Percentiles rank a stretch among this genome's conserved stretches.
phyloP scores from a whole-genome alignment of 2,888 invertebrate genomes.

The Cephus sareptanus region DNA sequence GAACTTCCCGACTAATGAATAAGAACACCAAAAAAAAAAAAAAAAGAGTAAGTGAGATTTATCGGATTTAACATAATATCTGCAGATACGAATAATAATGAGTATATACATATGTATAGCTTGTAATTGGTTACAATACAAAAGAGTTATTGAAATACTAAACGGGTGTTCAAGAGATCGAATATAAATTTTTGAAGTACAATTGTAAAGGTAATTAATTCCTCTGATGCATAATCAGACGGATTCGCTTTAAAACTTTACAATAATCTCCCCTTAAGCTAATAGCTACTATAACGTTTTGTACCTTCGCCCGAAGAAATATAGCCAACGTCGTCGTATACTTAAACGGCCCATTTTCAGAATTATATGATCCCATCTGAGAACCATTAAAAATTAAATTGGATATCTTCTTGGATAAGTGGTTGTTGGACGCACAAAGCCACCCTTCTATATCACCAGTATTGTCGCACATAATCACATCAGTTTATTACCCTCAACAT shows the following conservation, averaged over 20 bases:
- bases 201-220: background rate
- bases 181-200: background rate
- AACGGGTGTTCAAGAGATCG: background rate
- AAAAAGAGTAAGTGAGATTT: background rate
- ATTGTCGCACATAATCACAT: background rate
- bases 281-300: background rate
- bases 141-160: background rate
- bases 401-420: constrained; percentile 35
- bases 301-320: background rate
- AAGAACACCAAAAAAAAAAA: background rate
- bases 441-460: background rate
- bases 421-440: constrained; percentile 20
- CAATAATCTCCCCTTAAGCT: background rate
- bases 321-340: constrained; percentile 8
- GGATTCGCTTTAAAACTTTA: background rate
- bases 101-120: background rate
- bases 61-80: background rate
- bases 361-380: constrained; percentile 15
- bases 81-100: background rate
- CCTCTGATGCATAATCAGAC: background rate
- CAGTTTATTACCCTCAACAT: background rate
- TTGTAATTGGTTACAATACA: background rate
- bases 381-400: constrained; percentile 47
- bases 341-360: constrained; percentile 12
- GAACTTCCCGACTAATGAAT: background rate